These are phyloP conservation scores for Oreochromis niloticus DNA, from an alignment of 2,113 vertebrate genomes.

Conservation along the genomic window DNA sequence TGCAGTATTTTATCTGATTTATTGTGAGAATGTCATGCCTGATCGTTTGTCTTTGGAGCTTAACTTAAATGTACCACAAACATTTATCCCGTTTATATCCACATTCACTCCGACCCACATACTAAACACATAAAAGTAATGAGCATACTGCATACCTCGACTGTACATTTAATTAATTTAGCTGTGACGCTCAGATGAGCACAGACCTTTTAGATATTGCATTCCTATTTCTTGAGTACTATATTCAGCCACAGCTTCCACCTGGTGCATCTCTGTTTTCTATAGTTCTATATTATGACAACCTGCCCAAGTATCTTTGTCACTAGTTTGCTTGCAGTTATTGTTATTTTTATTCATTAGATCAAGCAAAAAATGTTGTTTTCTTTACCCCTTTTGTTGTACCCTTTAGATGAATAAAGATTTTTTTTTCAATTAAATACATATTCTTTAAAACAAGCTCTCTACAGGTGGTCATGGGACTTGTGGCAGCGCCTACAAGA, in stretches of 20 bases:
- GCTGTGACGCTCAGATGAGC: neutral
- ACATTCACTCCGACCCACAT: fast-evolving
- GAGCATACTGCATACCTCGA: neutral
- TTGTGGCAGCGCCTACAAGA: neutral
- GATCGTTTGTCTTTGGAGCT: neutral
- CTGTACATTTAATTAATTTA: neutral
- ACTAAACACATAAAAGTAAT: neutral
- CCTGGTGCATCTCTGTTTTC: neutral
- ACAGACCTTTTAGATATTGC: neutral
- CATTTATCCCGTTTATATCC: neutral
- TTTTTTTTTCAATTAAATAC: neutral
- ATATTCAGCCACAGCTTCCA: neutral
- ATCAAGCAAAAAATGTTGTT: neutral
- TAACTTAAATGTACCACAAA: neutral
- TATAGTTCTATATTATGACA: neutral
- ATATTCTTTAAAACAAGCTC: neutral
- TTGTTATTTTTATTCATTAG: neutral
- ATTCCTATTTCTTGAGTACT: neutral
- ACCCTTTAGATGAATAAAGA: neutral
- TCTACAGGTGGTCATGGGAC: neutral
- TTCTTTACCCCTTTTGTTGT: neutral
- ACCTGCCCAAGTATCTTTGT: neutral
- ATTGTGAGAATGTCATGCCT: neutral
- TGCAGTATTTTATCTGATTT: neutral
- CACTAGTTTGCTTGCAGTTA: neutral